These are phyloP conservation scores for Bombus confusus DNA, from an alignment of 1,140 invertebrate species.

Conservation along the genomic window DNA sequence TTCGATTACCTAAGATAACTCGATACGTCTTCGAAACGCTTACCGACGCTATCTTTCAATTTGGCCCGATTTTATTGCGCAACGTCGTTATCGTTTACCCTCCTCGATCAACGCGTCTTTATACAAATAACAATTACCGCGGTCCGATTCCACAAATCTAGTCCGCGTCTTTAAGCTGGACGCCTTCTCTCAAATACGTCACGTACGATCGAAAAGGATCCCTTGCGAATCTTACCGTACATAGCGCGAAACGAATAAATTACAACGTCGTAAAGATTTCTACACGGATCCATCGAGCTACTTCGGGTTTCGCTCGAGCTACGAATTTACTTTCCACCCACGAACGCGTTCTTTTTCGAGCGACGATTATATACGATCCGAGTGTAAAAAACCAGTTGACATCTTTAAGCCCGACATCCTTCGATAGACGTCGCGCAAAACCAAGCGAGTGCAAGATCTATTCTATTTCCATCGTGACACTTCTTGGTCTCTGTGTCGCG, in stretches of 20 bases:
- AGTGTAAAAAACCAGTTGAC: neutral
- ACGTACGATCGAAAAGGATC: too few relatives aligned
- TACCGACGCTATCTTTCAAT: neutral
- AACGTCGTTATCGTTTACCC: neutral
- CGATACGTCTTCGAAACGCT: neutral
- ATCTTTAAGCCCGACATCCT: neutral
- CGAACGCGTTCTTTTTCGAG: neutral
- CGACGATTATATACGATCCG: neutral
- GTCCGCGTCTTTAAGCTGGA: too few relatives aligned
- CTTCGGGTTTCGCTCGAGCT: neutral
- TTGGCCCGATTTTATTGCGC: neutral
- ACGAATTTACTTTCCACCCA: neutral
- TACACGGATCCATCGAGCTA: neutral
- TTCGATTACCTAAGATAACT: neutral
- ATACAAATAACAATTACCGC: neutral
- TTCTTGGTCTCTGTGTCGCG: neutral
- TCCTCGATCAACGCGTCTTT: too few relatives aligned
- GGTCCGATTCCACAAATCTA: neutral
- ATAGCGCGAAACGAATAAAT: neutral
- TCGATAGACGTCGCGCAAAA: neutral
- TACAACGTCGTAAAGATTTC: neutral
- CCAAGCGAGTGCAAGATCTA: neutral
- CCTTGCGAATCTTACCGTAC: neutral
- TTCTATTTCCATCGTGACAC: constrained; percentile 15
- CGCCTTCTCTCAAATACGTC: too few relatives aligned